Conservation (phyloP, 2,888 invertebrate species). For the Yponomeuta malinellus region DNA sequence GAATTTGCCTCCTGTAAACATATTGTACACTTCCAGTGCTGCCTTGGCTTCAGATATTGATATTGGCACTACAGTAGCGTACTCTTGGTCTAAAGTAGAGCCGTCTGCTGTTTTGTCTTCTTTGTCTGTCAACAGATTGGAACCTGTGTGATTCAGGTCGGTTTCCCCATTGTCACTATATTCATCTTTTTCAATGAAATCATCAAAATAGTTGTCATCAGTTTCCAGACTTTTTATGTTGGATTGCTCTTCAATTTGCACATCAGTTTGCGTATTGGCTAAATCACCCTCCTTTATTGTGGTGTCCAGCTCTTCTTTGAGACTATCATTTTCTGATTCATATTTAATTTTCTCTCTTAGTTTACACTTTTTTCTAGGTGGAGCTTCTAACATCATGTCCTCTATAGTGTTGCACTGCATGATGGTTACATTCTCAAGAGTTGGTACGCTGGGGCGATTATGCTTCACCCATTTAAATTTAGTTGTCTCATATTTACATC, state of each 20-base stretch:
- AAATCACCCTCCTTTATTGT: background rate
- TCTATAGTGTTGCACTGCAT: slow-evolving; percentile 43
- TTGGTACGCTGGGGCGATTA: slow-evolving; percentile 31
- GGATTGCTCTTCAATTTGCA: slow-evolving; percentile 1
- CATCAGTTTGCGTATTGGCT: background rate
- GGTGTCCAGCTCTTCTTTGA: slow-evolving; percentile 25
- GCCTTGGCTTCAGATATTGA: slow-evolving; percentile 53
- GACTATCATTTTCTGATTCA: slow-evolving; percentile 20
- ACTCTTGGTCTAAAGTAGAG: slow-evolving; percentile 49
- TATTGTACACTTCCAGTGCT: slow-evolving; percentile 49
- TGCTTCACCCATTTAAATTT: slow-evolving; percentile 47
- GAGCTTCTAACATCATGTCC: slow-evolving; percentile 34
- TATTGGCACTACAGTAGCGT: slow-evolving; percentile 52
- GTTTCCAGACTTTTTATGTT: slow-evolving; percentile 14
- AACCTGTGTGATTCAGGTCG: slow-evolving; percentile 12
- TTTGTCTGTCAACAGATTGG: slow-evolving; percentile 14
- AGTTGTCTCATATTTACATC: slow-evolving; percentile 39
- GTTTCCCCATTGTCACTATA: slow-evolving; percentile 24
- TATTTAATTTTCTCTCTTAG: slow-evolving; percentile 12
- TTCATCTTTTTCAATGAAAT: slow-evolving; percentile 18
- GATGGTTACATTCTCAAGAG: slow-evolving; percentile 34
- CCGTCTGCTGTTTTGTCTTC: slow-evolving; percentile 40
- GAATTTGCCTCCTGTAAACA: slow-evolving; percentile 42
- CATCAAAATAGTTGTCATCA: slow-evolving; percentile 29
- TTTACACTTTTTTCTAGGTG: slow-evolving; percentile 18